phyloP scores from a whole-genome alignment of 1,140 invertebrate genomes.

The Tigriopus japonicus region DNA sequence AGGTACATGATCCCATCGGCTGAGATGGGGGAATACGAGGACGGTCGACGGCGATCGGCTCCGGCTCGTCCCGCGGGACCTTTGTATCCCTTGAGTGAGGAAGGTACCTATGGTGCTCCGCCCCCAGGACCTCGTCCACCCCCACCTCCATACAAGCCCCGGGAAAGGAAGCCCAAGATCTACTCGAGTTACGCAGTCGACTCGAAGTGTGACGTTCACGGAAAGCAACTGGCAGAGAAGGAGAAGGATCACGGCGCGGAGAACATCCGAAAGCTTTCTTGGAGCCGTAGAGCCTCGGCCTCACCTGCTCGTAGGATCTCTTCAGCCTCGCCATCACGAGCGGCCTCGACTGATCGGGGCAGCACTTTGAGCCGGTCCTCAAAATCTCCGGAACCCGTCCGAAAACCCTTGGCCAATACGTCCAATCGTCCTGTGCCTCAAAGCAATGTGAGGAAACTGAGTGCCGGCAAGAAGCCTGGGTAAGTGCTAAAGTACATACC shows the following conservation, averaged over 20 bases:
- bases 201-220: conserved; percentile 1
- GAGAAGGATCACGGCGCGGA: neutral
- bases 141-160: neutral
- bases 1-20: conserved; percentile 7
- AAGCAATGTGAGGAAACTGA: neutral
- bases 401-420: neutral
- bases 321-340: neutral
- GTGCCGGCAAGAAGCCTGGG: neutral
- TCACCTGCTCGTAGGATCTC: neutral
- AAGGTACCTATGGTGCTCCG: conserved; percentile 5
- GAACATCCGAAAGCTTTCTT: neutral
- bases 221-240: neutral
- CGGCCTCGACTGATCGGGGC: neutral
- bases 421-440: neutral
- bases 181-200: conserved; percentile 3
- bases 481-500: no score
- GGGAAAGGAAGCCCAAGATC: conserved; percentile 7
- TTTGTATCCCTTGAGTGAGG: conserved; percentile 3
- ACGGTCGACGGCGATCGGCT: neutral
- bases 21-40: conserved; percentile 8
- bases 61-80: neutral
- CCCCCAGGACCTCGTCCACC: neutral
- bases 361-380: neutral
- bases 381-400: neutral
- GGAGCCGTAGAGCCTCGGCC: neutral